Evolutionary conservation across 2,888 invertebrate genomes (phyloP), one percentile per base, ranked within the genome.

Genomic region (Sphaerophoria taeniata): DNA sequence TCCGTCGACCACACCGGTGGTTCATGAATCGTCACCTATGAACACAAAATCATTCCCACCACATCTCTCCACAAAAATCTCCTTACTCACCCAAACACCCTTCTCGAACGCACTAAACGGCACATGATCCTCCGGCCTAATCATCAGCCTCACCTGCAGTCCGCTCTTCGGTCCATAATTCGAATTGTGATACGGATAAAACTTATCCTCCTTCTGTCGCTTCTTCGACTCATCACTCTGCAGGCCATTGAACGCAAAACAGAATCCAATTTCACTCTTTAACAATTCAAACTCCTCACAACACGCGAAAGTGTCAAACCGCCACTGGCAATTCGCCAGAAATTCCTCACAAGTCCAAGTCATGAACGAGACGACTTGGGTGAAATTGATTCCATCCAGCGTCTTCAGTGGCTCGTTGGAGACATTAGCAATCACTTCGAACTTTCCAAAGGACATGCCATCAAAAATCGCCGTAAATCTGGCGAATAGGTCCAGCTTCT

Each of bases 241-340:
- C 11, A 91, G 89, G 0, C 93, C 91, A 88, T 93, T 93, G 87
- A 93, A 93, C 0, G 93, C 89, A 90, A 92, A 93, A 78, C 93
- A 93, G 9, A 92, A 88, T 0, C 93, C 93, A 75, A 90, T 91
- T 84, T 93, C 92, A 36, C 92, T 92, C 80, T 90, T 91, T 45
- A 92, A 92, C 55, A 90, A 88, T 6, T 92, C 91, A 82, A 93
- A 93, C 39, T 92, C 89, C 11, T 92, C 90, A 87, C 93, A 93
- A 84, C 93, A 93, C 34, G 92, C 88, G 49, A 91, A 88, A 11
- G 89, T 70, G 55, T 87, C 84, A 83, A 91, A 90, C 1, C 92
- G 90, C 93, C 93, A 93, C 87, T 90, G 90, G 82, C 93, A 93
- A 5, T 89, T 78, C 0, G 87, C 78, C 6, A 91, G 70, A 4